Percentiles rank a stretch among this genome's conserved stretches.
phyloP scores from a whole-genome alignment of 2,888 invertebrate genomes.

The Orgyia antiqua region DNA sequence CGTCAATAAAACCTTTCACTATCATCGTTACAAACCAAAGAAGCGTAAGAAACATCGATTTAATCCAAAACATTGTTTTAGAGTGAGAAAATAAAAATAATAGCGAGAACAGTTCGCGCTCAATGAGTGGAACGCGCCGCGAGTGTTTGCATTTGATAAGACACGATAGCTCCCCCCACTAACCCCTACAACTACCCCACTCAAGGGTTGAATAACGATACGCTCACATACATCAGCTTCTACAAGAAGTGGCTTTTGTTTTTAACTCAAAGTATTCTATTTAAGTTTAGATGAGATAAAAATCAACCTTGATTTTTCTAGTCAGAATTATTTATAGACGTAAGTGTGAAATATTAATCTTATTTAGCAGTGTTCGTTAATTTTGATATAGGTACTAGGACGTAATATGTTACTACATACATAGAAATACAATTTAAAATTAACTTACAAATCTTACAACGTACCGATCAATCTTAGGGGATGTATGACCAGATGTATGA shows the following conservation, averaged over 20 bases:
- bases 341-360: too few species aligned
- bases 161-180: conserved; percentile 29
- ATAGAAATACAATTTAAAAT: too few species aligned
- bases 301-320: too few species aligned
- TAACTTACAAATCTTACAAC: too few species aligned
- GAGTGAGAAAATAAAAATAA: conserved; percentile 64
- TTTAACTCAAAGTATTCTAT: too few species aligned
- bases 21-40: conserved; percentile 30
- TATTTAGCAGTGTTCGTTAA: too few species aligned
- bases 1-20: conserved; percentile 28
- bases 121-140: conserved; percentile 66
- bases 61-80: conserved; percentile 40
- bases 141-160: conserved; percentile 76
- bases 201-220: conserved; percentile 32
- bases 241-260: conserved; percentile 16
- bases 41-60: conserved; percentile 39
- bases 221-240: conserved; percentile 24
- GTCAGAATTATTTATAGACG: too few species aligned
- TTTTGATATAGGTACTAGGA: too few species aligned
- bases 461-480: too few species aligned
- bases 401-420: too few species aligned
- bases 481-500: too few species aligned
- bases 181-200: conserved; percentile 13
- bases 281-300: too few species aligned
- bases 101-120: conserved; percentile 47